A percentile compares a stretch with the other conserved stretches of the same genome.
phyloP scores from a whole-genome alignment of 2,888 invertebrate species.

The Dasypolia templi region DNA sequence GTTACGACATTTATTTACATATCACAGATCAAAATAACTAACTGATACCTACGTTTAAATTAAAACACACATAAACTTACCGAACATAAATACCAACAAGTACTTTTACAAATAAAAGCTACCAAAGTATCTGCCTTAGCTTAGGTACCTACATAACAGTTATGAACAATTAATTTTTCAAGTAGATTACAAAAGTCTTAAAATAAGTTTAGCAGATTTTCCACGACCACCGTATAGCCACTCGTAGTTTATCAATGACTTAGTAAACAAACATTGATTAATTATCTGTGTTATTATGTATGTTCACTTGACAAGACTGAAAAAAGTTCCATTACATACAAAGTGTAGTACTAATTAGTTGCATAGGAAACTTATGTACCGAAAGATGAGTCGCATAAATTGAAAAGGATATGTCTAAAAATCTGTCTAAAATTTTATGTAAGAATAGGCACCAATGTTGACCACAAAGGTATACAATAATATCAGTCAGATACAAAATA shows the following conservation, averaged over 20 bases:
- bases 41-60: constrained; percentile 38
- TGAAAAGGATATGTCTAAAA: background rate
- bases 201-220: constrained; percentile 18
- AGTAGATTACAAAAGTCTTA: constrained; percentile 17
- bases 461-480: background rate
- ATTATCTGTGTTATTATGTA: constrained; percentile 8
- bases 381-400: background rate
- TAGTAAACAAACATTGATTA: constrained; percentile 23
- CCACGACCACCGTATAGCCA: constrained; percentile 15
- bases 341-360: constrained; percentile 1
- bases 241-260: constrained; percentile 24
- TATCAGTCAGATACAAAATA: background rate
- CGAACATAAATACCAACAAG: constrained; percentile 9
- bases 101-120: constrained; percentile 23
- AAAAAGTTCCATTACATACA: constrained; percentile 19
- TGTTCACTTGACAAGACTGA: constrained; percentile 11
- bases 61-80: constrained; percentile 43
- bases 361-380: too few relatives aligned
- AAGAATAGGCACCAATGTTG: background rate
- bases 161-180: constrained; percentile 3
- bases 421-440: background rate
- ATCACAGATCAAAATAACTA: constrained; percentile 67
- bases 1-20: constrained; percentile 56
- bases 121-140: background rate
- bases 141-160: background rate